These are phyloP conservation scores for Conopomorpha cramerella DNA, from an alignment of 1,140 invertebrate genomes.

Conservation along the genomic window DNA sequence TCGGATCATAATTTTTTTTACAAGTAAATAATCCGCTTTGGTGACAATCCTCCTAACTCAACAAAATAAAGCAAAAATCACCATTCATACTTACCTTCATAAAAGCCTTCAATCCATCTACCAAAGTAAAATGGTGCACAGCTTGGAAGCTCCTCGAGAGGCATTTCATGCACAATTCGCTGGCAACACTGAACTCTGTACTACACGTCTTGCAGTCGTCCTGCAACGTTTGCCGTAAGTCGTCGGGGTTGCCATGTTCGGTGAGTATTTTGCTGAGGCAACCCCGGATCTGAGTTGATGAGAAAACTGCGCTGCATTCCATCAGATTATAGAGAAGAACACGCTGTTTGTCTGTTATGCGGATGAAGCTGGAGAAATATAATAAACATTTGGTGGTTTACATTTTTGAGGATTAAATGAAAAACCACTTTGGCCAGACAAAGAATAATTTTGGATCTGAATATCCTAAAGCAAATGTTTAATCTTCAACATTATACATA, in stretches of 20 bases:
- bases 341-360: slow-evolving; percentile 35
- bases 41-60: no score
- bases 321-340: slow-evolving; percentile 43
- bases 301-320: slow-evolving; percentile 19
- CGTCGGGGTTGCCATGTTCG: slow-evolving; percentile 29
- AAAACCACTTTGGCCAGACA: no score
- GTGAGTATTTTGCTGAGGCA: slow-evolving; percentile 37
- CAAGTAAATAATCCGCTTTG: no score
- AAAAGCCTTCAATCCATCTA: slow-evolving; percentile 45
- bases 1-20: no score
- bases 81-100: no score
- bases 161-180: slow-evolving; percentile 59
- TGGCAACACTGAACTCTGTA: slow-evolving; percentile 27
- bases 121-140: slow-evolving; percentile 39
- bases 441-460: not conserved
- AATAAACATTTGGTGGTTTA: no score
- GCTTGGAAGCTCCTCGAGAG: slow-evolving; percentile 50
- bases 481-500: no score
- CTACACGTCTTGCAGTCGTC: slow-evolving; percentile 21
- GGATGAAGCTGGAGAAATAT: slow-evolving; percentile 31
- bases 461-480: no score
- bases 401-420: no score
- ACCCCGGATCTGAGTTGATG: slow-evolving; percentile 31
- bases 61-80: no score
- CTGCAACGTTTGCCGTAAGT: slow-evolving; percentile 16